A percentile compares a stretch with the other conserved stretches of the same genome.
Conservation (phyloP, 2,113 vertebrate genomes). For the Rissa tridactyla region DNA sequence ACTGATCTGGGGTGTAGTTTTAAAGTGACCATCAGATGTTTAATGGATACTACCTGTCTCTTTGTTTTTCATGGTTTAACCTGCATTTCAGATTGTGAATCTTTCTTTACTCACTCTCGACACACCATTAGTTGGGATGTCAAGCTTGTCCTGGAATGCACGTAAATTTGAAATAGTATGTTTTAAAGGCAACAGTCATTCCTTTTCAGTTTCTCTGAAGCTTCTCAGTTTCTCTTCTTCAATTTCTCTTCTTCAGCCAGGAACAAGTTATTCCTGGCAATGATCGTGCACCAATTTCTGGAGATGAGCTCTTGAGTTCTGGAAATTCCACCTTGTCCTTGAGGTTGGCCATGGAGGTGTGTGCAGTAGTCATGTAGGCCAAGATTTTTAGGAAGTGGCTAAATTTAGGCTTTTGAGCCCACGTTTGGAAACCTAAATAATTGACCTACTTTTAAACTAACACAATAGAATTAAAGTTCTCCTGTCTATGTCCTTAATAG, state of each 20-base stretch:
- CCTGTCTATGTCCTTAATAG: neutral
- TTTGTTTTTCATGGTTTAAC: neutral
- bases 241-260: no score
- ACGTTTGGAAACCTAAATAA: neutral
- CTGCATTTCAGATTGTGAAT: neutral
- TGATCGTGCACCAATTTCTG: neutral
- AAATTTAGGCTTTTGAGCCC: neutral
- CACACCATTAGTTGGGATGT: neutral
- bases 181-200: neutral
- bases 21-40: neutral
- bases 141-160: neutral
- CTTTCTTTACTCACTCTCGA: neutral
- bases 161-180: neutral
- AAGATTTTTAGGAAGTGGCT: neutral
- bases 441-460: slow-evolving; percentile 29
- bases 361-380: neutral
- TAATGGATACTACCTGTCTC: neutral
- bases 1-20: neutral
- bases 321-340: neutral
- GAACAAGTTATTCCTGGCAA: neutral
- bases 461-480: neutral
- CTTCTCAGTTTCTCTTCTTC: no score
- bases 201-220: neutral
- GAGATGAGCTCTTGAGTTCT: neutral
- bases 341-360: neutral